Evolutionary conservation across 64 coral and sea anemone species (phyloP).

Genomic region (Cladopsammia gracilis): DNA sequence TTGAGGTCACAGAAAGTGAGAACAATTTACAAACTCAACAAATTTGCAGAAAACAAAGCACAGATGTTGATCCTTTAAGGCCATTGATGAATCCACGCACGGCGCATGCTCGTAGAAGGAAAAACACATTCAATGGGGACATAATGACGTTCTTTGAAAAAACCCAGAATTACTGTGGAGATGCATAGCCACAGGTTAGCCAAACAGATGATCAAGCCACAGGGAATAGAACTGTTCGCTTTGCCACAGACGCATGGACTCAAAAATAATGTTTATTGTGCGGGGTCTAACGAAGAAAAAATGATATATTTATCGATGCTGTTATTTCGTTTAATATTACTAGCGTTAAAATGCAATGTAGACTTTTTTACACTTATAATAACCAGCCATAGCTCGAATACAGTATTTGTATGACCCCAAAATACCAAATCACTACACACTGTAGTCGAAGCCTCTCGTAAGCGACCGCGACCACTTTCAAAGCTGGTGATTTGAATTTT

Average conservation of each 20-base stretch:
- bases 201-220: neutral
- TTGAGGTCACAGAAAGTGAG: neutral
- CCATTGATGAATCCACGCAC: slow-evolving; percentile 51
- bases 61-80: slow-evolving; percentile 15
- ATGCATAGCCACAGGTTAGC: neutral
- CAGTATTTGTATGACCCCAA: too few relatives aligned
- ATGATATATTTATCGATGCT: too few relatives aligned
- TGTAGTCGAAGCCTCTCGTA: too few relatives aligned
- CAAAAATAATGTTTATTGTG: neutral
- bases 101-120: slow-evolving; percentile 33
- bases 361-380: too few relatives aligned
- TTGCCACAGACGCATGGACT: slow-evolving; percentile 1
- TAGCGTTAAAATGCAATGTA: too few relatives aligned
- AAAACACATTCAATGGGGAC: slow-evolving; percentile 1
- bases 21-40: slow-evolving; percentile 2
- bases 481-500: too few relatives aligned
- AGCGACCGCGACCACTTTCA: too few relatives aligned
- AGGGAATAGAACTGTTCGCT: neutral
- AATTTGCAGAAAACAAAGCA: slow-evolving; percentile 1
- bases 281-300: too few relatives aligned
- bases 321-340: too few relatives aligned
- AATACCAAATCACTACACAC: too few relatives aligned
- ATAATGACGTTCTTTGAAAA: neutral
- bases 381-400: too few relatives aligned
- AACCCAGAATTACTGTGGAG: neutral